Evolutionary conservation across 2,888 invertebrate genomes (phyloP).

Genomic region (Eubasilissa splendida): DNA sequence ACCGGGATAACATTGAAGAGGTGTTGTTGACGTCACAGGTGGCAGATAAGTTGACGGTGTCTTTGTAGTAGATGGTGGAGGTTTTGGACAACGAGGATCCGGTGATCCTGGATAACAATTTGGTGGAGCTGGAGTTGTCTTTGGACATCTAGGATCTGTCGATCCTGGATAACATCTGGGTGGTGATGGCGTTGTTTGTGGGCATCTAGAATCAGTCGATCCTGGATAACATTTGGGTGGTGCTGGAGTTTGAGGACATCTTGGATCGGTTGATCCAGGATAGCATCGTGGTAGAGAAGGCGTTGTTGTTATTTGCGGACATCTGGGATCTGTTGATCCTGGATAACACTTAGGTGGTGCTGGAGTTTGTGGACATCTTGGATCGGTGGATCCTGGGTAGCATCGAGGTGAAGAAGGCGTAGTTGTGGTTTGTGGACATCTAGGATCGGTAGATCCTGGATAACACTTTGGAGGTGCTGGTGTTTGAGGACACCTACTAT

Average conservation of each 20-base stretch:
- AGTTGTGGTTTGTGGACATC: slow-evolving; percentile 59
- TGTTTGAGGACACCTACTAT: slow-evolving; percentile 60
- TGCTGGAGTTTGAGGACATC: slow-evolving; percentile 60
- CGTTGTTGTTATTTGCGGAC: slow-evolving; percentile 59
- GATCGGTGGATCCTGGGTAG: slow-evolving; percentile 65
- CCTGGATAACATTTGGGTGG: slow-evolving; percentile 61
- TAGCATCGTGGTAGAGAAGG: slow-evolving; percentile 61
- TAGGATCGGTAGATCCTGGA: slow-evolving; percentile 68
- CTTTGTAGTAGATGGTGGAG: slow-evolving; percentile 59
- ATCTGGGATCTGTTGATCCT: slow-evolving; percentile 60
- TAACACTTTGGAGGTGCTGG: slow-evolving; percentile 62
- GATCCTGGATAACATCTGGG: slow-evolving; percentile 61
- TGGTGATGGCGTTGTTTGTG: slow-evolving; percentile 57
- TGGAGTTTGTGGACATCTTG: slow-evolving; percentile 60
- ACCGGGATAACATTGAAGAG: slow-evolving; percentile 61
- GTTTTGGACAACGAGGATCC: slow-evolving; percentile 59
- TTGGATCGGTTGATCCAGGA: slow-evolving; percentile 63
- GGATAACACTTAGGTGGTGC: slow-evolving; percentile 60
- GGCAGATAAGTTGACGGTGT: slow-evolving; percentile 60
- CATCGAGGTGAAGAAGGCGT: slow-evolving; percentile 61
- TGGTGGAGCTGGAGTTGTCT: slow-evolving; percentile 60
- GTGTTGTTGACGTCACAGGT: slow-evolving; percentile 60
- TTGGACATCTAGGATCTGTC: slow-evolving; percentile 60
- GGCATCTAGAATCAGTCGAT: slow-evolving; percentile 61
- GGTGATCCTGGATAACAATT: slow-evolving; percentile 63